Percentiles rank a stretch among this genome's conserved stretches.
Conservation (phyloP, 1,140 invertebrate genomes). For the Radopholus similis region DNA sequence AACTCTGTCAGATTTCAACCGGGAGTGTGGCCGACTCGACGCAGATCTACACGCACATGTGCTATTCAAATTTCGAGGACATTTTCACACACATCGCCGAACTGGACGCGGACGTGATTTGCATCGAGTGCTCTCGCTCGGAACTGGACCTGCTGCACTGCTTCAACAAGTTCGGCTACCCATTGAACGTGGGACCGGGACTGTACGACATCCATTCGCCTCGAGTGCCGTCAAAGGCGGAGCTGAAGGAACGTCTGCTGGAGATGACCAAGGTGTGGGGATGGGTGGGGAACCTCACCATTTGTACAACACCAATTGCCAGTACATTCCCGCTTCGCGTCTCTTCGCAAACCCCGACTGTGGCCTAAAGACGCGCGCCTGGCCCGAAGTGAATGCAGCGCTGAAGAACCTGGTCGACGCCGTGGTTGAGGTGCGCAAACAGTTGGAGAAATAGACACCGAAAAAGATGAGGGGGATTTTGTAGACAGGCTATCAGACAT, state of each 20-base stretch:
- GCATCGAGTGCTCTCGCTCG: constrained; percentile 32
- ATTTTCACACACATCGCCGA: constrained; percentile 25
- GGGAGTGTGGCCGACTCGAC: constrained; percentile 20
- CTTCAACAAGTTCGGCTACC: constrained; percentile 26
- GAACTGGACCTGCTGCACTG: constrained; percentile 17
- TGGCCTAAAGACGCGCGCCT: constrained; percentile 27
- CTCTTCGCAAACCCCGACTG: constrained; percentile 32
- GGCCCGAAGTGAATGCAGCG: constrained; percentile 22
- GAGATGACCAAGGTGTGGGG: constrained; percentile 12
- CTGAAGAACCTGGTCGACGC: constrained; percentile 11
- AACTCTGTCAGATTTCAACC: constrained; percentile 19
- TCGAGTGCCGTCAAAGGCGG: constrained; percentile 9
- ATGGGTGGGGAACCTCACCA: too few relatives aligned
- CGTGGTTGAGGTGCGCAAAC: not conserved
- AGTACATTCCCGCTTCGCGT: constrained; percentile 25
- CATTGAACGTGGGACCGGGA: constrained; percentile 22
- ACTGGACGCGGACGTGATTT: constrained; percentile 30
- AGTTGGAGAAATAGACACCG: too few relatives aligned
- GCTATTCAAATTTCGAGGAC: constrained; percentile 32
- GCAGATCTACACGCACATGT: constrained; percentile 34
- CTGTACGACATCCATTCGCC: constrained; percentile 34
- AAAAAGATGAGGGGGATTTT: too few relatives aligned
- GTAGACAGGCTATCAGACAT: too few relatives aligned
- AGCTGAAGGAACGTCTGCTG: constrained; percentile 14
- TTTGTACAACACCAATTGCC: too few relatives aligned